phyloP scores from a whole-genome alignment of 2,888 invertebrate species.

The Tipula unca region DNA sequence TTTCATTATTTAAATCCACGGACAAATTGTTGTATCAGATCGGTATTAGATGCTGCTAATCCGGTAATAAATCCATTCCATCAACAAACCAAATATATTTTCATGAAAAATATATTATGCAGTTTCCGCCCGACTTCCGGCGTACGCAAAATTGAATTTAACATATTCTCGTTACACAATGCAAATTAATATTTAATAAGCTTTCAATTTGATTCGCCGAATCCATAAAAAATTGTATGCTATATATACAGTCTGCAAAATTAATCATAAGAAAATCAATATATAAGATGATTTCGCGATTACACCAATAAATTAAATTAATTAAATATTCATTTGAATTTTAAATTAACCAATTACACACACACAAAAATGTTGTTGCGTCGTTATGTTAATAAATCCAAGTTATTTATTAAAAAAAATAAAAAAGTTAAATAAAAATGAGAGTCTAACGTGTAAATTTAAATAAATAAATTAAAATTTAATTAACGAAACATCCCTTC shows the following conservation, averaged over 20 bases:
- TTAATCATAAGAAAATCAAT: background rate
- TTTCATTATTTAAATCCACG: too few relatives aligned
- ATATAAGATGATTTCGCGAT: background rate
- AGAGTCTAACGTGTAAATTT: background rate
- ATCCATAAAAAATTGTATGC: background rate
- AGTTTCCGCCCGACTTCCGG: too few relatives aligned
- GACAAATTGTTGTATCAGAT: too few relatives aligned
- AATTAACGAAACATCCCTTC: background rate
- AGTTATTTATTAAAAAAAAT: background rate
- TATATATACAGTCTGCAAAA: background rate
- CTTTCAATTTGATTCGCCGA: background rate
- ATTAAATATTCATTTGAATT: conserved; percentile 1
- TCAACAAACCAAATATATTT: too few relatives aligned
- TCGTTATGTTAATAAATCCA: background rate
- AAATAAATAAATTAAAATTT: background rate
- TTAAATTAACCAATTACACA: background rate
- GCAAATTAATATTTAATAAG: too few relatives aligned
- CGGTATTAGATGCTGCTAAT: too few relatives aligned
- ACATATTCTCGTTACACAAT: too few relatives aligned
- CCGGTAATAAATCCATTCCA: too few relatives aligned
- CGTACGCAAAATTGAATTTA: too few relatives aligned
- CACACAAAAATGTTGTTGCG: background rate
- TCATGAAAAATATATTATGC: too few relatives aligned
- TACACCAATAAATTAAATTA: background rate
- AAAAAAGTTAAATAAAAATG: background rate